Conservation (phyloP, 2,797 vertebrate genomes). For the Fistularia commersonii region DNA sequence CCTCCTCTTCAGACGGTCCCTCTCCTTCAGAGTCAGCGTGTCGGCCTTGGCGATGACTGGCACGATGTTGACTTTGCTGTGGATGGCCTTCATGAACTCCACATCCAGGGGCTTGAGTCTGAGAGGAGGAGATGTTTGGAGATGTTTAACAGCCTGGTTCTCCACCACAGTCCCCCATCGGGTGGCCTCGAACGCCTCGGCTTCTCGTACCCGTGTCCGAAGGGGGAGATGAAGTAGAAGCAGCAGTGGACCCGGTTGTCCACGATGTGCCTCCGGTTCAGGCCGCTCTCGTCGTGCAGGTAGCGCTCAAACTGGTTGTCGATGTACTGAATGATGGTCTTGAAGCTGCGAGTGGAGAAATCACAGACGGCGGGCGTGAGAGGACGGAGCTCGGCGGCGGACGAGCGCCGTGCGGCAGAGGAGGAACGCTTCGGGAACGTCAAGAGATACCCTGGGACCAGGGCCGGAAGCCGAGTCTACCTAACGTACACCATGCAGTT, state of each 20-base stretch:
- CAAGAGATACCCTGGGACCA: too few relatives aligned
- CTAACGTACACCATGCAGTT: too few relatives aligned
- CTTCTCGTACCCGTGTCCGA: conserved; percentile 90
- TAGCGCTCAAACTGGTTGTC: conserved; percentile 98
- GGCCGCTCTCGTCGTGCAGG: conserved; percentile 94
- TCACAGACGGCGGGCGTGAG: too few relatives aligned
- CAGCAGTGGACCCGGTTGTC: conserved; percentile 98
- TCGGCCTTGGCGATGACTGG: conserved; percentile 87
- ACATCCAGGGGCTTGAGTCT: conserved; percentile 85
- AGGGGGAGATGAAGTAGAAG: conserved; percentile 98
- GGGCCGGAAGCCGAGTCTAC: too few relatives aligned
- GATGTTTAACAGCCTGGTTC: too few relatives aligned
- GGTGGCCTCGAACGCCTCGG: too few relatives aligned
- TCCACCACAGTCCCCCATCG: too few relatives aligned
- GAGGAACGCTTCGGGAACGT: too few relatives aligned
- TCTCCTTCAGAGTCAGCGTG: conserved; percentile 82
- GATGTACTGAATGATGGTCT: conserved; percentile 96
- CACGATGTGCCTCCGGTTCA: conserved; percentile 94
- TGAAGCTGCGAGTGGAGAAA: conserved; percentile 90
- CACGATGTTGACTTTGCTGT: conserved; percentile 88
- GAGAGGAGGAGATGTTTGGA: conserved; percentile 4
- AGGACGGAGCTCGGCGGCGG: too few relatives aligned
- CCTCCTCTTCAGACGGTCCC: conserved; percentile 87
- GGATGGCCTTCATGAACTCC: conserved; percentile 88
- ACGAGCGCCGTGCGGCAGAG: too few relatives aligned